Percentiles rank a stretch among this genome's conserved stretches.
Conservation (phyloP, 2,888 invertebrate genomes). For the Andrena bucephala region DNA sequence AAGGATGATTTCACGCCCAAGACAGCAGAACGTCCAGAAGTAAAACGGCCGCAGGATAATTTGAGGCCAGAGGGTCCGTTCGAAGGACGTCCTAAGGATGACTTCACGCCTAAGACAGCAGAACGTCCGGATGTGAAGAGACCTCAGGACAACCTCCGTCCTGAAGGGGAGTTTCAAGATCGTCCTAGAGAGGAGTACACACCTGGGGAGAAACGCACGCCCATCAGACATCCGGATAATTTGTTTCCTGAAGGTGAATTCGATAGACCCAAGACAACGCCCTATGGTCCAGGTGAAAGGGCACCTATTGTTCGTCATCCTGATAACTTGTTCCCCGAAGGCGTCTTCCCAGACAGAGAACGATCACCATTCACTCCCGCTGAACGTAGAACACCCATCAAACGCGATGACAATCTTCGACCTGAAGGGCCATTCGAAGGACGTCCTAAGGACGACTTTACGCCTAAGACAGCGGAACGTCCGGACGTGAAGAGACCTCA, state of each 20-base stretch:
- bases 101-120: constrained; percentile 72
- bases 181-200: constrained; percentile 67
- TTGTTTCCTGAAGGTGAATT: constrained; percentile 83
- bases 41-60: constrained; percentile 37
- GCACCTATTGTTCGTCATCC: constrained; percentile 85
- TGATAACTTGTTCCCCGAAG: constrained; percentile 85
- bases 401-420: constrained; percentile 86
- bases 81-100: constrained; percentile 83
- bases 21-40: constrained; percentile 17
- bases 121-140: constrained; percentile 74
- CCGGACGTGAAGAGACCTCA: constrained; percentile 86
- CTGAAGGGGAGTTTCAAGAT: constrained; percentile 86
- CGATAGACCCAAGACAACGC: constrained; percentile 79
- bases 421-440: constrained; percentile 86
- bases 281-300: constrained; percentile 81
- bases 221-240: constrained; percentile 86
- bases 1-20: constrained; percentile 30
- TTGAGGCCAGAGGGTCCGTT: constrained; percentile 88
- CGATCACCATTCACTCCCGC: constrained; percentile 83
- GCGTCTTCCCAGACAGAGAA: constrained; percentile 79
- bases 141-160: constrained; percentile 85
- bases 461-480: constrained; percentile 79
- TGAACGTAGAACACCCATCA: constrained; percentile 10
- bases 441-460: constrained; percentile 82
- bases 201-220: background rate